These are phyloP conservation scores for Isoperla grammatica DNA, from an alignment of 2,888 invertebrate genomes.

Conservation along the genomic window DNA sequence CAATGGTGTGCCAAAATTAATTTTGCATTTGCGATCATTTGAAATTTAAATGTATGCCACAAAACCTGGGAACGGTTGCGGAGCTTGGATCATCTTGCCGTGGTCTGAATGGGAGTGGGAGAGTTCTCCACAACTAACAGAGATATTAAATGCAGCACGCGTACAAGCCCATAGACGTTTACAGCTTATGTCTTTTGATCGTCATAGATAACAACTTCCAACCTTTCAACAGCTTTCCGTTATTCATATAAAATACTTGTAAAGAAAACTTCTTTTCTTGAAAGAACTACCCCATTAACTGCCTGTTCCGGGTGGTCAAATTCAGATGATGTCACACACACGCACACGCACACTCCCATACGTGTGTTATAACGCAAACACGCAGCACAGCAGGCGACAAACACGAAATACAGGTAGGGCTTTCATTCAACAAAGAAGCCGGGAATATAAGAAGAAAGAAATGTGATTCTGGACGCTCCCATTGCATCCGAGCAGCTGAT, in stretches of 20 bases:
- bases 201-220: not conserved
- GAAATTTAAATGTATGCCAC: too few species aligned
- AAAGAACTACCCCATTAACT: constrained; percentile 5
- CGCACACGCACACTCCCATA: constrained; percentile 3
- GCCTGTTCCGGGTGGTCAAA: not conserved
- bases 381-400: constrained; percentile 1
- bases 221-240: not conserved
- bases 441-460: not conserved
- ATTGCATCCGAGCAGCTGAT: constrained; percentile 10
- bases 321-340: not conserved
- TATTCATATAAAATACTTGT: not conserved
- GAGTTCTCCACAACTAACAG: not conserved
- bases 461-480: constrained; percentile 11
- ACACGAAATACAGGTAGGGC: not conserved
- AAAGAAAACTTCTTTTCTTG: constrained; percentile 9
- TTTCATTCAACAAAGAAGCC: not conserved
- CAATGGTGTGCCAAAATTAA: too few species aligned
- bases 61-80: too few species aligned
- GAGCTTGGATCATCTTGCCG: too few species aligned
- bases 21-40: too few species aligned
- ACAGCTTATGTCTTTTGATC: constrained; percentile 6
- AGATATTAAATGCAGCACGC: constrained; percentile 15
- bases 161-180: not conserved
- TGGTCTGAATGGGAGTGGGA: too few species aligned
- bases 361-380: constrained; percentile 1